A percentile compares a stretch with the other conserved stretches of the same genome.
Evolutionary conservation across 2,113 vertebrate species (phyloP).

Genomic region (Acrocephalus arundinaceus): DNA sequence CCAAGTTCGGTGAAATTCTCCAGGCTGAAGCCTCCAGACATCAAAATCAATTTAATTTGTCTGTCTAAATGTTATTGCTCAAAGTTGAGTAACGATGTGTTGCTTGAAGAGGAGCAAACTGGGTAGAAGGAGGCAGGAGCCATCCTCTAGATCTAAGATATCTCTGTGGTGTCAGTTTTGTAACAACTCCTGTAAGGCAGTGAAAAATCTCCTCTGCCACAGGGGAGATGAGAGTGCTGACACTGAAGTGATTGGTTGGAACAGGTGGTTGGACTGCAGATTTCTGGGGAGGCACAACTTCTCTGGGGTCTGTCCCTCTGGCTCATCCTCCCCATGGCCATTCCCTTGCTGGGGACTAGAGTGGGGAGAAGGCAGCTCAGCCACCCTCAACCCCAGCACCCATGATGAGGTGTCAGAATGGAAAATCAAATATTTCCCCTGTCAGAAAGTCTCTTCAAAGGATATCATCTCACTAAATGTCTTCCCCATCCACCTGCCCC

Average conservation of each 20-base stretch:
- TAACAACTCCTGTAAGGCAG: not conserved
- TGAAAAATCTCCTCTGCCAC: not conserved
- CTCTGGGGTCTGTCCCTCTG: not conserved
- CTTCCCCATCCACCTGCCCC: not conserved
- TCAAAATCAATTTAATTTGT: slow-evolving; percentile 15
- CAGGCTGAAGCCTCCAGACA: not conserved
- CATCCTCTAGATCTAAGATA: not conserved
- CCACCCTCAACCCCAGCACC: no score
- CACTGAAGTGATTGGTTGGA: not conserved
- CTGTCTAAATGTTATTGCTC: not conserved
- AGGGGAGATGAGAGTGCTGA: not conserved
- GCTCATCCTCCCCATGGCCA: rapidly evolving
- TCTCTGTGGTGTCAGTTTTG: not conserved
- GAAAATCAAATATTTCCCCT: not conserved
- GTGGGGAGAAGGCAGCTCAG: not conserved
- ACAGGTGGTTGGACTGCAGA: not conserved
- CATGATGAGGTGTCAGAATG: not conserved
- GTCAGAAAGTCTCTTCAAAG: not conserved
- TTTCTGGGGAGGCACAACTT: not conserved
- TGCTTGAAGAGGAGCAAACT: not conserved
- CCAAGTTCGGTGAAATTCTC: not conserved
- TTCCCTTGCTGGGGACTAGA: rapidly evolving
- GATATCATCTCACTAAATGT: rapidly evolving
- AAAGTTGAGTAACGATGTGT: not conserved
- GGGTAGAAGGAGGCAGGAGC: not conserved